phyloP scores from a whole-genome alignment of 2,797 vertebrate species.

The Hydrolagus colliei region DNA sequence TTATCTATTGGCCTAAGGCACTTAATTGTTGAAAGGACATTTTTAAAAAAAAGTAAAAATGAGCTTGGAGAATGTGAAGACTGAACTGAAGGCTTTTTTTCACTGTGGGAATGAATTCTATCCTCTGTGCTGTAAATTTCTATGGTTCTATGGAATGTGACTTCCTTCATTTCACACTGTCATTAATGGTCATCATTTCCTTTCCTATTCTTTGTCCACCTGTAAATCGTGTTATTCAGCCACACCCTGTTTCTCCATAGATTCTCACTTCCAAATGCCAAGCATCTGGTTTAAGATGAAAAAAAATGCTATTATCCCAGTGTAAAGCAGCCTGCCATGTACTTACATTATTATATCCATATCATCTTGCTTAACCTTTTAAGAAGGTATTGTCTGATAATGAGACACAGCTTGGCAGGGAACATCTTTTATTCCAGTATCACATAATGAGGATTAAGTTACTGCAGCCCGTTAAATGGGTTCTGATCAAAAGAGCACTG shows the following conservation, averaged over 20 bases:
- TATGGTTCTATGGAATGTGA: neutral
- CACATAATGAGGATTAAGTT: conserved; percentile 68
- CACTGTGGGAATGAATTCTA: conserved; percentile 30
- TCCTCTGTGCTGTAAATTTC: no score
- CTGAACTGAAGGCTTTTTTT: conserved; percentile 42
- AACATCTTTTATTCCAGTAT: conserved; percentile 57
- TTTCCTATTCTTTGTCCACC: neutral
- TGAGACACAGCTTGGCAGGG: conserved; percentile 58
- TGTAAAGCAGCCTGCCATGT: conserved; percentile 33
- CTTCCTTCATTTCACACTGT: neutral
- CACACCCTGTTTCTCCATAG: neutral
- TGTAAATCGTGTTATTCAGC: conserved; percentile 3
- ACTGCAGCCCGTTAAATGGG: conserved; percentile 58
- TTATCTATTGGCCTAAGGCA: conserved; percentile 38
- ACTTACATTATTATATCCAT: conserved; percentile 48
- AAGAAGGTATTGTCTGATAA: conserved; percentile 65
- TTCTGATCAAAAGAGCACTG: conserved; percentile 67
- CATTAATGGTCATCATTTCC: conserved; percentile 5
- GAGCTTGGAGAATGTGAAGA: conserved; percentile 39
- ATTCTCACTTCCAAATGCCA: conserved; percentile 6
- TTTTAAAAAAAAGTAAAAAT: conserved; percentile 41
- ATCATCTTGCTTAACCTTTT: conserved; percentile 64
- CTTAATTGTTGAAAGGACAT: conserved; percentile 35
- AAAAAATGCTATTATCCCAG: conserved; percentile 38
- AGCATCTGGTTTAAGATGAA: conserved; percentile 34